Base-by-base conservation (phyloP, 2,797 vertebrate genomes). In the Peromyscus nudipes region DNA sequence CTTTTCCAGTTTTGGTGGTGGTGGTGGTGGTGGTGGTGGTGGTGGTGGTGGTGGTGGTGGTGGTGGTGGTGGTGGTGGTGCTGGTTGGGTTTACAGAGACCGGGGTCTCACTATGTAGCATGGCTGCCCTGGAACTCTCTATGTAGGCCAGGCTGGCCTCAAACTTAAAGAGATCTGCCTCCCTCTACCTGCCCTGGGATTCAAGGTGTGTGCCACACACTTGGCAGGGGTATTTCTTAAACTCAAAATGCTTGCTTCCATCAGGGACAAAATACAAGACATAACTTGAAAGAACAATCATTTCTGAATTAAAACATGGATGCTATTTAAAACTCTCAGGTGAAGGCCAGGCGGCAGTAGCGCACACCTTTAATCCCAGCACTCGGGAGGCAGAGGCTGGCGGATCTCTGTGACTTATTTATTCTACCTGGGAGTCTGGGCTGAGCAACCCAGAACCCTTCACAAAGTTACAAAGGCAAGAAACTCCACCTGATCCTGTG, bases 241-340 rank as follows among this genome's bases (percentile, higher is more conserved):
- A 93, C 64, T 95, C 55, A 93, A 92, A 90, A 65, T 79, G 27
- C 6, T 77, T 75, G 17, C 19, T 43, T 64, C 67, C 71, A n/a
- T 65, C 0, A 4, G 16, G 60, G 55, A 88, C 25, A 13, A 94
- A 85, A 91, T 19, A 77, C 4, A 21, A 4, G 11, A 52, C 23
- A 92, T n/a, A 81, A 84, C 19, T 80, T 77, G 27, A 93, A 87
- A 92, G 10, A 67, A 85, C 13, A 81, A 87, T 52, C 60, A 87
- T n/a, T 46, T 83, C 65, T 92, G 25, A 94, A 88, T 88, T 73
- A 90, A 96, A 96, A 84, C 13, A 76, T 52, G 10, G 16, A 40
- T 34, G 29, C 16, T 43, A 11, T 75, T 87, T 88, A 81, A 89
- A 95, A 79, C 29, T n/a, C 14, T 29, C n/a, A 94, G 34, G 27